Evolutionary conservation across 2,113 vertebrate species (phyloP), one percentile per base, ranked within the genome.

Genomic region (Paramisgurnus dabryanus): DNA sequence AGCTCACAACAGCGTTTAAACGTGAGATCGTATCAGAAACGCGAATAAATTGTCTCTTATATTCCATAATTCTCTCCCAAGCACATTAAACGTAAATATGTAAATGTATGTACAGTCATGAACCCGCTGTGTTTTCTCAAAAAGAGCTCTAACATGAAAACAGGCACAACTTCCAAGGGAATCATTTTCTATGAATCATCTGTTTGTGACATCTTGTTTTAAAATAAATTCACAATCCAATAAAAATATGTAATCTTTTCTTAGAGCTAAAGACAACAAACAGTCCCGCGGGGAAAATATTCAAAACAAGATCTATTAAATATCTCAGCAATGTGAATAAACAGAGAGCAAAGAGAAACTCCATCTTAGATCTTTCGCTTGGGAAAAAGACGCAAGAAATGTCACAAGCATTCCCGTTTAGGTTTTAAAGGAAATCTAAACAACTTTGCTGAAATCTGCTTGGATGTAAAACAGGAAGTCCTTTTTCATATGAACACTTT

Each of bases 1-100:
- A 80, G 82, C 80, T 88, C 86, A 80, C 68, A 63, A 13, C 86
- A 82, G 86, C 69, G 87, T 88, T 89, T 82, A 83, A 85, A 82
- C 79, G 78, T 81, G 61, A 72, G 79, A 66, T 58, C 60, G 55
- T 15, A 78, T 77, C 57, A 40, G 43, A 53, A 75, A 64, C 40
- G 49, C 39, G 78, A 79, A 81, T 79, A 75, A 72, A 79, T 80
- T 18, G 57, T 78, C 70, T 58, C n/a, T 58, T 39, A 43, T 45
- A 60, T 40, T 69, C 41, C 66, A 57, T 65, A 57, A 61, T 74
- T 60, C 55, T 74, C n/a, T 74, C n/a, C 55, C 6, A n/a, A 61
- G 71, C 39, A 60, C 34, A 45, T 45, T 58, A 12, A 72, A 45
- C 45, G 71, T 74, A 60, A 74, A 61, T 64, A 75, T 75, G 73